Evolutionary conservation across 1,140 invertebrate species (phyloP), one percentile per base, ranked within the genome.

Genomic region (Coelopa frigida): DNA sequence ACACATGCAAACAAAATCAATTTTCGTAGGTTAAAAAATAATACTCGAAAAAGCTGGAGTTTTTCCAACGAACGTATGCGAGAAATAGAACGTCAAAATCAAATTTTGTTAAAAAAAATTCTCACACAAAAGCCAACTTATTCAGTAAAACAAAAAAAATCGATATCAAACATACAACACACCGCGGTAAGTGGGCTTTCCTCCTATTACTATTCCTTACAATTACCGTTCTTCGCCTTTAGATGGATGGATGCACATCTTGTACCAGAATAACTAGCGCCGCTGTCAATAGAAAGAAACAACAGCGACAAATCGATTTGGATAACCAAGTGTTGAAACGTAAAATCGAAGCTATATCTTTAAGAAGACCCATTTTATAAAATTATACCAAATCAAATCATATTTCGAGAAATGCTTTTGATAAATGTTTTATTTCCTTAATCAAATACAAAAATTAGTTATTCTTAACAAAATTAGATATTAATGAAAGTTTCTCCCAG

Each of bases 41-140:
- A n/a, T n/a, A n/a, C 18, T 0, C 58, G 65, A 22, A 65, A 65
- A 38, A 68, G 60, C 41, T 66, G 56, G 24, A 68, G 57, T 23
- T 68, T 68, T 24, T 56, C 61, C 8, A 68, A 68, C 45, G 54
- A 59, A 2, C 60, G 65, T 29, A 60, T 68, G 27, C 62, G 65
- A 4, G 62, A 68, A 32, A 68, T 68, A 20, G 65, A 68, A 46
- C 54, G 65, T 0, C 55, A 61, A 29, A 68, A 68, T 46, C 51
- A 64, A 14, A 68, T 68, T 20, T 35, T 68, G 10, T 43, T 68
- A 1, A 51, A 58, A 29, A 68, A 68, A 45, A 68, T 68, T 50
- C 57, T 68, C 48, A 56, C 46, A 20, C 50, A 52, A 27, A 52
- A 52, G 27, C 46, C 50, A 4, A 44, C 50, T 2, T 48, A 51